These are phyloP conservation scores for Orchestia grillus DNA, from an alignment of 1,140 invertebrate species.

Conservation along the genomic window DNA sequence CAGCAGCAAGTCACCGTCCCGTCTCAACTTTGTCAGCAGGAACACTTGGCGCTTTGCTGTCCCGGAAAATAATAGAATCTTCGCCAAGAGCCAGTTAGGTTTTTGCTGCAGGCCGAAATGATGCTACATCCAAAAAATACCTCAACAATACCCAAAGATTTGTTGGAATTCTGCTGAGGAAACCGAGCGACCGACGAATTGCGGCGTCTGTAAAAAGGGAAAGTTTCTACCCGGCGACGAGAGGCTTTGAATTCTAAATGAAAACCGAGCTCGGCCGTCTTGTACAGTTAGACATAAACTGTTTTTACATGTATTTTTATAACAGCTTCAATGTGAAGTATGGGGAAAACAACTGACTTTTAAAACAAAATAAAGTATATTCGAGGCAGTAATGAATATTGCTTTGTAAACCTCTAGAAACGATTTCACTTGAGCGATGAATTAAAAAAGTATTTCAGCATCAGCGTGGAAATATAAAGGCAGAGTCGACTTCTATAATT, in stretches of 20 bases:
- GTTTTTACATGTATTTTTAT: not conserved
- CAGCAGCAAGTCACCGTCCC: not conserved
- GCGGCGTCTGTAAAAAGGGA: not conserved
- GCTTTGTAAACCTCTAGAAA: not conserved
- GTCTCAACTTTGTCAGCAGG: not conserved
- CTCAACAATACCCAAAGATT: constrained; percentile 15
- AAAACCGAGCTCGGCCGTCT: not conserved
- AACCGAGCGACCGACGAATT: not conserved
- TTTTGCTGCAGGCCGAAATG: not conserved
- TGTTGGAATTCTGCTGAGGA: constrained; percentile 29
- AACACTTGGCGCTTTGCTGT: constrained; percentile 2
- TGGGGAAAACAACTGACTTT: not conserved
- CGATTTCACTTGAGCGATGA: not conserved
- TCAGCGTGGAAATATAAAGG: not conserved
- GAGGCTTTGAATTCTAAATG: not conserved
- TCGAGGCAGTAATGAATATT: not conserved
- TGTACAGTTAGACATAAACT: not conserved
- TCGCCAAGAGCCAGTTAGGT: constrained; percentile 31
- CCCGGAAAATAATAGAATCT: constrained; percentile 37
- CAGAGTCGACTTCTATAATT: not conserved
- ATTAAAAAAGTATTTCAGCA: no score
- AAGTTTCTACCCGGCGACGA: constrained; percentile 7
- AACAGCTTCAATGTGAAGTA: not conserved
- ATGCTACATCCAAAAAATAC: constrained; percentile 15
- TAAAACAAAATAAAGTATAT: not conserved